Percentiles rank a stretch among this genome's conserved stretches.
These are phyloP conservation scores for Eledone cirrhosa DNA, from an alignment of 2,888 invertebrate species.

Conservation along the genomic window DNA sequence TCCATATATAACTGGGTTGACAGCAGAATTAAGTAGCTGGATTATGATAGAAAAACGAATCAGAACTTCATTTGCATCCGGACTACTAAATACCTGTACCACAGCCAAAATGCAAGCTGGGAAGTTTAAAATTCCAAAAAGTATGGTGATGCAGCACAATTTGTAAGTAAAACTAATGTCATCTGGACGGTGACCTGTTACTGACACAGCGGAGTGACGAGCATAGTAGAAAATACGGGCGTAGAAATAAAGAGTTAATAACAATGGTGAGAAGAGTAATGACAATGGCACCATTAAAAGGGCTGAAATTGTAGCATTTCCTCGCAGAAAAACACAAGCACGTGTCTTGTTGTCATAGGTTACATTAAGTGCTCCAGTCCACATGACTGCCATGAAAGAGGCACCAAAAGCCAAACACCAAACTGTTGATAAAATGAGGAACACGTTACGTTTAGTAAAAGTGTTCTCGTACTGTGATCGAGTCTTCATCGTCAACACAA, in stretches of 20 bases:
- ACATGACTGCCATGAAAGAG: conserved; percentile 27
- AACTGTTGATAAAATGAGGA: conserved; percentile 23
- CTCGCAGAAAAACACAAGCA: conserved; percentile 19
- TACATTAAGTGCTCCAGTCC: conserved; percentile 22
- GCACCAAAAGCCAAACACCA: conserved; percentile 26
- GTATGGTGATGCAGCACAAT: conserved; percentile 20
- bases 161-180: conserved; percentile 28
- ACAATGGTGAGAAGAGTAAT: conserved; percentile 14
- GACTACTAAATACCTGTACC: conserved; percentile 20
- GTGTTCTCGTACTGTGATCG: conserved; percentile 27
- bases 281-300: conserved; percentile 10
- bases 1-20: conserved; percentile 20
- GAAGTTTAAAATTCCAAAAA: conserved; percentile 22
- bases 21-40: conserved; percentile 25
- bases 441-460: conserved; percentile 25
- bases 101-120: conserved; percentile 28
- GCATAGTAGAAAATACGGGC: conserved; percentile 19
- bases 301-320: conserved; percentile 26
- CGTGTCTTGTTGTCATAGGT: conserved; percentile 29
- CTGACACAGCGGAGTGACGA: conserved; percentile 14
- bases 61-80: conserved; percentile 26
- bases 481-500: conserved; percentile 23
- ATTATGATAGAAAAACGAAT: conserved; percentile 23
- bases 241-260: conserved; percentile 25
- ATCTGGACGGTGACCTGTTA: conserved; percentile 23